Conservation (phyloP, 2,888 invertebrate species). For the Terebella lapidaria region DNA sequence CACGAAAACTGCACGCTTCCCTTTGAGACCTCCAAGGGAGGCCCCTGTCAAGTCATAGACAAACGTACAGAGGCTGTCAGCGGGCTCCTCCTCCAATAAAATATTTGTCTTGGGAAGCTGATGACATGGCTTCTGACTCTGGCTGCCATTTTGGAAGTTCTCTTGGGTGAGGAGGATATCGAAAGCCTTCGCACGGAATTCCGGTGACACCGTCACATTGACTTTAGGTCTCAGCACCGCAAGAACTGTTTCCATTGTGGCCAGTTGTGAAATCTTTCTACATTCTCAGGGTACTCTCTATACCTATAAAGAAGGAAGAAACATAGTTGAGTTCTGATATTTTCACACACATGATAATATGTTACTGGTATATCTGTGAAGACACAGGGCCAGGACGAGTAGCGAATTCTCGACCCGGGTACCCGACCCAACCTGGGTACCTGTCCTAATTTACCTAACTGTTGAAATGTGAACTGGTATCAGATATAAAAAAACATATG, state of each 20-base stretch:
- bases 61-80: conserved; percentile 36
- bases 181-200: conserved; percentile 37
- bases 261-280: too few relatives aligned
- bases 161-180: conserved; percentile 39
- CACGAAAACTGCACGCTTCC: conserved; percentile 33
- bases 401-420: too few relatives aligned
- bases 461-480: too few relatives aligned
- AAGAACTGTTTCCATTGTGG: conserved; percentile 37
- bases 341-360: too few relatives aligned
- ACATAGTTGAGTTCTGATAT: too few relatives aligned
- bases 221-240: conserved; percentile 41
- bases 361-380: too few relatives aligned
- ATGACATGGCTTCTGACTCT: conserved; percentile 22
- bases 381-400: too few relatives aligned
- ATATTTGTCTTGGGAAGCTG: conserved; percentile 38
- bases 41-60: conserved; percentile 37
- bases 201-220: conserved; percentile 26
- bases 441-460: too few relatives aligned
- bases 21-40: conserved; percentile 38
- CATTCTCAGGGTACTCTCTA: too few relatives aligned
- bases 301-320: too few relatives aligned
- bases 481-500: too few relatives aligned
- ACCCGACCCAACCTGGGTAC: too few relatives aligned
- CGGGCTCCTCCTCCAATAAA: conserved; percentile 33
- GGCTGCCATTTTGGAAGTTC: conserved; percentile 20